A percentile compares a stretch with the other conserved stretches of the same genome.
Evolutionary conservation across 2,888 invertebrate genomes (phyloP).

Genomic region (Stenodera caucasica): DNA sequence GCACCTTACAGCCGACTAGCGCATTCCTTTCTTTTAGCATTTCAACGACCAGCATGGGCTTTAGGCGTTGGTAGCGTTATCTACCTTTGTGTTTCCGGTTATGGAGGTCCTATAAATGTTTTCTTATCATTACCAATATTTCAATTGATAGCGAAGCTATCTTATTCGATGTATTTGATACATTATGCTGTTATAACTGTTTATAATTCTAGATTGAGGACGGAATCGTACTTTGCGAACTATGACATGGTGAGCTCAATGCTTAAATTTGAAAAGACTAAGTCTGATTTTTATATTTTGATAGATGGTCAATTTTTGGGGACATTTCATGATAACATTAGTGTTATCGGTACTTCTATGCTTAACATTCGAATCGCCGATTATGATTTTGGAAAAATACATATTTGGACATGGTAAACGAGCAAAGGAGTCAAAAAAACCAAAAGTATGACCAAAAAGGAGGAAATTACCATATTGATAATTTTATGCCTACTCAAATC

Average conservation of each 20-base stretch:
- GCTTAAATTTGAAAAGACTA: background rate
- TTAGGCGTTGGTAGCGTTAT: slow-evolving; percentile 12
- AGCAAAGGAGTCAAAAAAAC: background rate
- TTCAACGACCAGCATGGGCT: slow-evolving; percentile 18
- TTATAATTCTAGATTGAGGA: slow-evolving; percentile 11
- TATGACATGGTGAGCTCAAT: slow-evolving; percentile 18
- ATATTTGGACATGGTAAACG: background rate
- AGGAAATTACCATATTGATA: too few relatives aligned
- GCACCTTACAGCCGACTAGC: background rate
- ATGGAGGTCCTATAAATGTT: slow-evolving; percentile 54
- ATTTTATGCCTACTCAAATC: background rate
- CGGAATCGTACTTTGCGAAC: slow-evolving; percentile 18
- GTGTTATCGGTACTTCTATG: slow-evolving; percentile 20
- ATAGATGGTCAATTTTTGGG: slow-evolving; percentile 22
- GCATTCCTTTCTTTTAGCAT: slow-evolving; percentile 9
- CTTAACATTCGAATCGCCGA: slow-evolving; percentile 30
- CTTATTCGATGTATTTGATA: slow-evolving; percentile 57
- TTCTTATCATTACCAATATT: slow-evolving; percentile 55
- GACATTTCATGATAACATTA: slow-evolving; percentile 14
- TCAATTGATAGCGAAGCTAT: slow-evolving; percentile 57
- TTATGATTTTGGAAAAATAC: slow-evolving; percentile 26
- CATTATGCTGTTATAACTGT: slow-evolving; percentile 44
- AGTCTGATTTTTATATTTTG: too few relatives aligned
- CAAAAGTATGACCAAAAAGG: too few relatives aligned
- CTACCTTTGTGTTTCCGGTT: slow-evolving; percentile 17